Evolutionary conservation across 2,888 invertebrate species (phyloP), one percentile per base, ranked within the genome.

Genomic region (Lamellibrachia columna): DNA sequence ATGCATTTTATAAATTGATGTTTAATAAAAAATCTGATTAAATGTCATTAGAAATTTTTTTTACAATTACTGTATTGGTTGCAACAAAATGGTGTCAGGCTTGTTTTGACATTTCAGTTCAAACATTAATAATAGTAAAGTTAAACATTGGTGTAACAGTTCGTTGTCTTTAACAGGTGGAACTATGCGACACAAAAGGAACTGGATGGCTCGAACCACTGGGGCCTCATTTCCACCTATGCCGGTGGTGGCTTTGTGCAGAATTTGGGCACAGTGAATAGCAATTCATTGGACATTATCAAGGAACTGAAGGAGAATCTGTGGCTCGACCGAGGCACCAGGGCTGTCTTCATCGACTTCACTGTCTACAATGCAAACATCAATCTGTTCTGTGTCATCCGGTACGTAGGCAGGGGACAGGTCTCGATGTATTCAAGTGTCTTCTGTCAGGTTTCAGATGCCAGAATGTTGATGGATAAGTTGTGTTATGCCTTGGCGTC

Each of bases 341-440:
- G 98, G 94, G 97, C 97, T 0, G 96, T 98, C 28, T 97, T 98
- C 93, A 94, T 98, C 0, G 98, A 98, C 95, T 98, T 98, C 94
- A 97, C 97, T 7, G 96, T 98, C 55, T 98, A 97, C 96, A 98
- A 98, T 95, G 97, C 97, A 0, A 98, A 98, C 95, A 96, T 97
- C 60, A 97, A 98, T 95, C 96, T 98, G 11, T 97, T 98, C 96
- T 97, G 97, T 94, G 97, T 97, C 91, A 96, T 97, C 94, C 97
- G 97, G 94, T 94, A n/a, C 22, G 93, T 52, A 40, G 40, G 40
- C 40, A 40, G 40, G 40, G 40, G 40, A 40, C 40, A 40, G 40
- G 40, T 40, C 40, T 40, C 40, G 40, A 1, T 40, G 40, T 40
- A 40, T 40, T 40, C 40, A 40, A 40, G 40, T 40, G 40, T 40